Base-by-base conservation (phyloP, 2,797 vertebrate species). In the Pseudochromis fuscus region DNA sequence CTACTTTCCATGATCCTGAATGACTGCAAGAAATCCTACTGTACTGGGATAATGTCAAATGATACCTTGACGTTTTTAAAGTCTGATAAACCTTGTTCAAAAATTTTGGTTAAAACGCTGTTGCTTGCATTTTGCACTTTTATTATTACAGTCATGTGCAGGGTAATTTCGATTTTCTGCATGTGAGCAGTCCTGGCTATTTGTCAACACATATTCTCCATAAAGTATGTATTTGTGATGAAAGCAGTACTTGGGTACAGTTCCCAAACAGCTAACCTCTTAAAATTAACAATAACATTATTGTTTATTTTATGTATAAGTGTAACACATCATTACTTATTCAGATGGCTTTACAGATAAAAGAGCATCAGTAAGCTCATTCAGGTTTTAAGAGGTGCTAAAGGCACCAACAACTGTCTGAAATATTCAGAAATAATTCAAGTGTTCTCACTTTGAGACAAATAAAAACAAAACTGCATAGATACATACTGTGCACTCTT, bases 401-500 rank as follows among this genome's bases (percentile, higher is more conserved):
- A 7, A 10, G 5, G 15, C 33, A 33, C 16, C 25, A 40, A 38
- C n/a, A 12, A 37, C 44, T 37, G n/a, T 24, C 4, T 13, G 19
- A 46, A 27, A 27, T 5, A 6, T 18, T n/a, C 3, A 46, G 12
- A 7, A 13, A 23, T 1, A 19, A 25, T 1, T 42, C 19, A 30
- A 50, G 3, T 0, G 16, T 0, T 2, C 4, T 45, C 19, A 4
- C 4, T 4, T 5, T 19, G 10, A 52, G 15, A 44, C 5, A 40
- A 48, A 37, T 7, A 35, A n/a, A 18, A 15, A 42, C 21, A 19
- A 46, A 33, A 12, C 5, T 6, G 23, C 63, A 50, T 0, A 42
- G 66, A 85, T 79, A 96, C 98, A 93, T 94, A 99, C 98, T 87
- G 98, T 99, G 94, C 98, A 99, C 92, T 99, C 98, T 82, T 99